These are phyloP conservation scores for Macaria notata DNA, from an alignment of 2,888 invertebrate species.

Conservation along the genomic window DNA sequence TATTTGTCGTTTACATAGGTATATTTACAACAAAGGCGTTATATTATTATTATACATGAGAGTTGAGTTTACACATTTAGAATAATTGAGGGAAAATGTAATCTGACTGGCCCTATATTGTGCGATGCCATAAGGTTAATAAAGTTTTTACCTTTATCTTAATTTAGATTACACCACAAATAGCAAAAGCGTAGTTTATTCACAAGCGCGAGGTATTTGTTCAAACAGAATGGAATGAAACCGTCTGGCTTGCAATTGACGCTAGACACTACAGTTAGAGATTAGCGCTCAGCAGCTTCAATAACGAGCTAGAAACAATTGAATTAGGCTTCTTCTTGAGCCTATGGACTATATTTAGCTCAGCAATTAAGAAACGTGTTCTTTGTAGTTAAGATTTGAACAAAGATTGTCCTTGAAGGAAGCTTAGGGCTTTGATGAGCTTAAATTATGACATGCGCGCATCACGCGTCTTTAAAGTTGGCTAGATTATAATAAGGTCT, in stretches of 20 bases:
- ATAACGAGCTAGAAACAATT: slow-evolving; percentile 49
- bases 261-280: slow-evolving; percentile 47
- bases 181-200: too few species aligned
- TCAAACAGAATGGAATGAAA: slow-evolving; percentile 44
- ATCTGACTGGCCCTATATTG: too few species aligned
- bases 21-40: too few species aligned
- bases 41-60: too few species aligned
- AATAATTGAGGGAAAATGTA: too few species aligned
- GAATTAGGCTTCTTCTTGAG: slow-evolving; percentile 42
- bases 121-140: too few species aligned
- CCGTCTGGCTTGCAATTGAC: slow-evolving; percentile 68
- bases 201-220: not conserved
- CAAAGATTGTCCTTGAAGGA: slow-evolving; percentile 33
- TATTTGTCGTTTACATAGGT: too few species aligned
- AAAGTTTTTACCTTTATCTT: too few species aligned
- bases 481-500: slow-evolving; percentile 3
- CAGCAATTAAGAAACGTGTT: slow-evolving; percentile 29
- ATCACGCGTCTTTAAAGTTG: slow-evolving; percentile 6
- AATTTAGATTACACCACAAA: too few species aligned
- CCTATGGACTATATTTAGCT: slow-evolving; percentile 49
- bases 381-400: slow-evolving; percentile 33
- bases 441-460: slow-evolving; percentile 10
- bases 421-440: slow-evolving; percentile 10
- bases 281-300: slow-evolving; percentile 45
- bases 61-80: too few species aligned